phyloP scores from a whole-genome alignment of 1,140 invertebrate genomes.

The Brachionus paranguensis region DNA sequence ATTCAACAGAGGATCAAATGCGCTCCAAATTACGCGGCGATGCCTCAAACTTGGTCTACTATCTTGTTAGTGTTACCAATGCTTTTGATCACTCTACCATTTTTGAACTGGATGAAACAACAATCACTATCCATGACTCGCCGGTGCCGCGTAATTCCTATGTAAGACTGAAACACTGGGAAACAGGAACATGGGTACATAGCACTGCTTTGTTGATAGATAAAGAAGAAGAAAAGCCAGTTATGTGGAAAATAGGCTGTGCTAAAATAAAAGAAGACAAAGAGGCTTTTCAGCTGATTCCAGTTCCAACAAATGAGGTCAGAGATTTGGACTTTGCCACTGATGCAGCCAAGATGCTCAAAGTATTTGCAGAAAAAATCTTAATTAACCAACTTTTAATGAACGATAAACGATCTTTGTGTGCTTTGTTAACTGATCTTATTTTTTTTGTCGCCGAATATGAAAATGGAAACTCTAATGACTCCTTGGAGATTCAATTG shows the following conservation, averaged over 20 bases:
- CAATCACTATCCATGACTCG: constrained; percentile 78
- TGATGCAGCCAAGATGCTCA: constrained; percentile 69
- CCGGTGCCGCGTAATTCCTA: constrained; percentile 92
- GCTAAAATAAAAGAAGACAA: constrained; percentile 79
- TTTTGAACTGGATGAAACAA: constrained; percentile 91
- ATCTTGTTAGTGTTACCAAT: constrained; percentile 78
- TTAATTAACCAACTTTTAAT: not conserved
- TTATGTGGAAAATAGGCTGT: constrained; percentile 81
- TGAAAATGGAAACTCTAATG: constrained; percentile 77
- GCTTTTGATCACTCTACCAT: constrained; percentile 85
- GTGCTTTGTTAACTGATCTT: constrained; percentile 72
- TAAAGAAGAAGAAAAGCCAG: constrained; percentile 88
- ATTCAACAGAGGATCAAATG: constrained; percentile 61
- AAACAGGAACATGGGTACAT: constrained; percentile 92
- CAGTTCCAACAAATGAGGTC: constrained; percentile 62
- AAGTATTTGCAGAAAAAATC: constrained; percentile 30
- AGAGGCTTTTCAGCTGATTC: constrained; percentile 90
- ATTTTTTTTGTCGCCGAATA: constrained; percentile 96
- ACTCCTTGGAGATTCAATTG: constrained; percentile 59
- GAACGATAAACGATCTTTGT: constrained; percentile 58
- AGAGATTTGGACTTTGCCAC: constrained; percentile 98
- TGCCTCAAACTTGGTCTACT: constrained; percentile 64
- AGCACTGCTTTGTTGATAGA: constrained; percentile 90
- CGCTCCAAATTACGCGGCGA: constrained; percentile 62
- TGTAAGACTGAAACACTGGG: constrained; percentile 82